Evolutionary conservation across 2,888 invertebrate species (phyloP), one percentile per base, ranked within the genome.

Genomic region (Leucoptera coffeella): DNA sequence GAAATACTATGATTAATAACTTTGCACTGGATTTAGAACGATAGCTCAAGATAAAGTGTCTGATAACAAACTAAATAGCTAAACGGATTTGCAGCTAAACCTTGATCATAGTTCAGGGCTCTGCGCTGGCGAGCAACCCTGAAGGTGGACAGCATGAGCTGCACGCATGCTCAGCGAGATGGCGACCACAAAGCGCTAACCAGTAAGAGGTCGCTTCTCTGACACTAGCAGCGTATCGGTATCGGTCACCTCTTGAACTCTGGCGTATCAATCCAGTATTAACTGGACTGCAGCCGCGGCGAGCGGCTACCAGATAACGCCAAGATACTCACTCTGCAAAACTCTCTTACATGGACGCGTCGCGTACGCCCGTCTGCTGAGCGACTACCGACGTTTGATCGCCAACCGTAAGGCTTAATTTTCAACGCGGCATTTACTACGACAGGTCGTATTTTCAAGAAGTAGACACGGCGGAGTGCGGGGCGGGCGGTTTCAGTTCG

Each of bases 241-340:
- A 69, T 71, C 67, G 57, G 53, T 60, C 69, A 74, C 76, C 74
- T 73, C 60, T 67, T 75, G 76, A 75, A 72, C 75, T 64, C 55
- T 58, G 65, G 72, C 62, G 72, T 60, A 55, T 50, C 49, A 35
- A 49, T 59, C 76, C 47, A 62, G 77, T 71, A 65, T 58, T 62
- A 69, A 72, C 77, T 55, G 59, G 76, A 58, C 61, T 38, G 36
- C 51, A 50, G 60, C 67, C 62, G 67, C 57, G 47, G 42, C 56
- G 51, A 50, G 64, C 67, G 54, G 69, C 62, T 67, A 32, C 6
- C 7, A 45, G 67, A 67, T 67, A 67, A 64, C 53, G 42, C 41
- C 39, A 36, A 35, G 45, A 46, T 42, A 39, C 35, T 37, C 36
- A 40, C 38, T 34, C 38, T 38, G 36, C 39, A 36, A 41, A 36